Conservation (phyloP, 2,797 vertebrate species). For the Lophotriccus pileatus region DNA sequence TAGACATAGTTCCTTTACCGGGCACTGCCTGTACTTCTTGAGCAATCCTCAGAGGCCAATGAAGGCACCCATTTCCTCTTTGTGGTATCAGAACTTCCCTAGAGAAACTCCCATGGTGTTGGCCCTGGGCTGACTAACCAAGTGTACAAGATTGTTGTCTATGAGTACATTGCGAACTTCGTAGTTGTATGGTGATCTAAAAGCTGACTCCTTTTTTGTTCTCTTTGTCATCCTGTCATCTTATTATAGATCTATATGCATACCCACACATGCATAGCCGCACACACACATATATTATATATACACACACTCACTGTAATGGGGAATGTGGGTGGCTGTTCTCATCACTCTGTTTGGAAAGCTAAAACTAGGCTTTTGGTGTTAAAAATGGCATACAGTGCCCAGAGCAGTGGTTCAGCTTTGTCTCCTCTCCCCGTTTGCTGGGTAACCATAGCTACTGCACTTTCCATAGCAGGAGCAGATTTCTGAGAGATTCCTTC, state of each 20-base stretch:
- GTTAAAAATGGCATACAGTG: neutral
- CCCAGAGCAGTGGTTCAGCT: neutral
- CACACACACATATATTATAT: neutral
- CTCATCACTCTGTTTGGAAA: neutral
- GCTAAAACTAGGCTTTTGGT: conserved; percentile 26
- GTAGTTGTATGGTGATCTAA: neutral
- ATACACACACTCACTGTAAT: neutral
- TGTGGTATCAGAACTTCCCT: neutral
- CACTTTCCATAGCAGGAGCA: neutral
- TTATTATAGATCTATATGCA: neutral
- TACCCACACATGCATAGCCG: neutral
- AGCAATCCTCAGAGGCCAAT: neutral
- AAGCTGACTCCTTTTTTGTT: neutral
- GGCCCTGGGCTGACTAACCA: neutral
- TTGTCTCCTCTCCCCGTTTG: neutral
- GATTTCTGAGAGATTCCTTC: neutral
- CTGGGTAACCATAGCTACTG: conserved; percentile 50
- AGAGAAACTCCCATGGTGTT: neutral
- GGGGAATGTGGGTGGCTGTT: neutral
- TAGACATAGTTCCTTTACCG: neutral
- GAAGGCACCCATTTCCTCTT: neutral
- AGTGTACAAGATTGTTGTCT: neutral
- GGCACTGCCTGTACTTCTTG: neutral
- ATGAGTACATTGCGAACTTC: accelerated
- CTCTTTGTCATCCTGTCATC: neutral